A percentile compares a stretch with the other conserved stretches of the same genome.
phyloP scores from a whole-genome alignment of 2,113 vertebrate species.

The Protomyctophum bolini region DNA sequence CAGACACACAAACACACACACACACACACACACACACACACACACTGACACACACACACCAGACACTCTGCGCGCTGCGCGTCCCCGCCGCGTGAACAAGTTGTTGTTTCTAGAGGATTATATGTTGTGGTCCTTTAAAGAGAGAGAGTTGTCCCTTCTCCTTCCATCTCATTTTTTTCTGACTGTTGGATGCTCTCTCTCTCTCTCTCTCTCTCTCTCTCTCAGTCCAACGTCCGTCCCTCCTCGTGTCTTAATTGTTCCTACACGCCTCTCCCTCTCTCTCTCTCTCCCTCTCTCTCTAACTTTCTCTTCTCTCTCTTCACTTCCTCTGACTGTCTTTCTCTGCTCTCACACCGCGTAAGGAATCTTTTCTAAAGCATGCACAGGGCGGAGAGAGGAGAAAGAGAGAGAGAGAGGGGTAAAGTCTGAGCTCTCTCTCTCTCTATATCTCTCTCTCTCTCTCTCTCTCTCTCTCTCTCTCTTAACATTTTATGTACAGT shows the following conservation, averaged over 20 bases:
- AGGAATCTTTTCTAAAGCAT: too few relatives aligned
- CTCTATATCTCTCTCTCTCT: not conserved
- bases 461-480: not conserved
- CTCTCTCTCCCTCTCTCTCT: conserved; percentile 9
- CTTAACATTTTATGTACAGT: too few relatives aligned
- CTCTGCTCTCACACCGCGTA: conserved; percentile 40
- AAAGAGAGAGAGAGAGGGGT: conserved; percentile 12
- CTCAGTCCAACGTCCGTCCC: not conserved
- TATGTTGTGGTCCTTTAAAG: conserved; percentile 29
- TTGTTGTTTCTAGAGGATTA: too few relatives aligned
- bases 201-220: not conserved
- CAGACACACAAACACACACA: too few relatives aligned
- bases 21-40: too few relatives aligned
- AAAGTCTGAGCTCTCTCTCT: not conserved
- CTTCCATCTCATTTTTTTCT: conserved; percentile 45
- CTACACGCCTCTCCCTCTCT: conserved; percentile 34
- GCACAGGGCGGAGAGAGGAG: conserved; percentile 7
- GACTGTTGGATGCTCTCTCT: not conserved
- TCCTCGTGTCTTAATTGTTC: conserved; percentile 24
- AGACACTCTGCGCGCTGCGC: too few relatives aligned
- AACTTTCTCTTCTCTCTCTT: not conserved
- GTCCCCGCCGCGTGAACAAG: too few relatives aligned
- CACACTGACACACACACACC: too few relatives aligned
- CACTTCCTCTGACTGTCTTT: not conserved
- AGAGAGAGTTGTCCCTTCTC: conserved; percentile 18